Base-by-base conservation (phyloP, 2,888 invertebrate species). In the Stenichneumon culpator region DNA sequence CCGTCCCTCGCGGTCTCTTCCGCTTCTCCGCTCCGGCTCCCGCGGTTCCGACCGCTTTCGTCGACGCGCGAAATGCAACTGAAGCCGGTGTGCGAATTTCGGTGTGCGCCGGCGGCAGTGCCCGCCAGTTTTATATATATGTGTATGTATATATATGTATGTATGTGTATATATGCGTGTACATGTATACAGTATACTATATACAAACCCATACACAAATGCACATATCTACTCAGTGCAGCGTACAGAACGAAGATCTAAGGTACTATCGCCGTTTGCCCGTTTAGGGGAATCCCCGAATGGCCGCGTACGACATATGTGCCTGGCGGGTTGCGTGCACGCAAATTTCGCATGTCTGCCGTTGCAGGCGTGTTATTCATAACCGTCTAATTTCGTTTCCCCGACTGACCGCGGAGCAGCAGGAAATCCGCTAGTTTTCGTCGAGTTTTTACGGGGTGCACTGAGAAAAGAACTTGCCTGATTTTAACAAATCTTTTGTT, bases 51-150 rank as follows among this genome's bases (percentile, higher is more conserved):
- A 79, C 82, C 80, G 79, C 79, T 65, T 79, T 52, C 52, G 72
- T 60, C 86, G 86, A 79, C 86, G 86, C 86, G 84, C 86, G 70
- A 84, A 86, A 77, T 86, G 81, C 86, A 86, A 86, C 86, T 86
- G 84, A 70, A 74, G 80, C 69, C 22, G 57, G 68, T 63, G 81
- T 74, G 72, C 81, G 79, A 79, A 77, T 63, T 82, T 77, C 75
- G 67, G 70, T 86, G 78, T 81, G 81, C 74, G 77, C 78, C 78
- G 54, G 47, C 78, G 54, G 28, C 82, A 57, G 16, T 25, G 63
- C 22, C 67, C 54, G 54, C 67, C 57, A 50, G 39, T 60, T 39
- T 52, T 47, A 73, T 73, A 63, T 28, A 67, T 19, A 32, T 25
- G 3, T 52, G 7, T 52, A 52, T n/a, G 36, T 57, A 57, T 36